Evolutionary conservation across 1,140 invertebrate species (phyloP).

Genomic region (Archivesica marissinica): DNA sequence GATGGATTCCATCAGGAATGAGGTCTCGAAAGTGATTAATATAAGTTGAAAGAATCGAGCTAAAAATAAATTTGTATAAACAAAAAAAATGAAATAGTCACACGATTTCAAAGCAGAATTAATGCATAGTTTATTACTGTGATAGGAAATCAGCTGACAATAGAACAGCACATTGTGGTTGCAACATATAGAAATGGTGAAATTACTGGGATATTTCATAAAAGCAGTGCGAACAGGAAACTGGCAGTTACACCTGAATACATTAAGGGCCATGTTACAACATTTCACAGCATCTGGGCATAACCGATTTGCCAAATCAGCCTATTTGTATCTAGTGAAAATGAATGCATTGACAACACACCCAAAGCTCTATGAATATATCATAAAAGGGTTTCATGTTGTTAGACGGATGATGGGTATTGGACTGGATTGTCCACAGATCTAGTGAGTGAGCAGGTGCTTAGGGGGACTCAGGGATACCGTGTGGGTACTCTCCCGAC

Average conservation of each 20-base stretch:
- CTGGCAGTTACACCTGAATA: constrained; percentile 63
- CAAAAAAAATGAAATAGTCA: neutral
- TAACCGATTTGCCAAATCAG: constrained; percentile 84
- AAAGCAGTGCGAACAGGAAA: constrained; percentile 70
- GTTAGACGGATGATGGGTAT: constrained; percentile 76
- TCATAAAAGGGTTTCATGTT: constrained; percentile 58
- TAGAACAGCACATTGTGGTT: constrained; percentile 62
- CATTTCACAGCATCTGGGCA: constrained; percentile 83
- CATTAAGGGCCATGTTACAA: constrained; percentile 81
- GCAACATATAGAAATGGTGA: constrained; percentile 68
- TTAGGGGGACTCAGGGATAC: neutral
- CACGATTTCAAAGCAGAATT: neutral
- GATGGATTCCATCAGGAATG: too few species aligned
- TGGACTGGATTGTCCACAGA: constrained; percentile 81
- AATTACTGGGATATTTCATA: constrained; percentile 62
- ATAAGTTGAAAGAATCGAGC: too few species aligned
- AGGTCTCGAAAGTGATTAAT: too few species aligned
- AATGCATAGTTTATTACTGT: neutral
- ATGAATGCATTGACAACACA: constrained; percentile 75
- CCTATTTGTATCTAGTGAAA: constrained; percentile 84
- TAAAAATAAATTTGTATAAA: neutral
- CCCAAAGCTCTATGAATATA: neutral
- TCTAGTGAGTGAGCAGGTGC: neutral
- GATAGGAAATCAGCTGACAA: constrained; percentile 79
- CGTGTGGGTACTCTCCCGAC: neutral